phyloP scores from a whole-genome alignment of 2,888 invertebrate species.

The Napeogenes sylphis region DNA sequence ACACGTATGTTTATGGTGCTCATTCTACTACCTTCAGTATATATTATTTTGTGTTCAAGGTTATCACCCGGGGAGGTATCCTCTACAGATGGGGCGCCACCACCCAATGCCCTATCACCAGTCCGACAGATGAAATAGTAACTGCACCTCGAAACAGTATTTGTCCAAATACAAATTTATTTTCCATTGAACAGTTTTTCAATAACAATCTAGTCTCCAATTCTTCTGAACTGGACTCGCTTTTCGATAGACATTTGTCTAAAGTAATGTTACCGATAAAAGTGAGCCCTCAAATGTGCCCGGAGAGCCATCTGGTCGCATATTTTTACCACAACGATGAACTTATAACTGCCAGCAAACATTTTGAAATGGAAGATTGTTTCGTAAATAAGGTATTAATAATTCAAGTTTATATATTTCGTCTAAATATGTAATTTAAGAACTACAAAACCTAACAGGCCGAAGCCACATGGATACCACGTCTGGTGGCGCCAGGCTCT shows the following conservation, averaged over 20 bases:
- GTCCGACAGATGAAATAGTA: constrained; percentile 44
- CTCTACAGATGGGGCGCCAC: constrained; percentile 72
- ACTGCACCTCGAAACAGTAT: constrained; percentile 46
- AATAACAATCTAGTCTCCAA: constrained; percentile 19
- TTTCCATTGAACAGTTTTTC: constrained; percentile 16
- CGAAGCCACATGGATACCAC: constrained; percentile 53
- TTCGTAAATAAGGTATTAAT: constrained; percentile 75
- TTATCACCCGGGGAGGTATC: constrained; percentile 66
- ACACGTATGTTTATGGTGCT: too few species aligned
- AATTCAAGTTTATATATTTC: neutral
- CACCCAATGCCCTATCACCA: constrained; percentile 62
- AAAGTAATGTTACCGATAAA: constrained; percentile 64
- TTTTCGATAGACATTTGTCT: constrained; percentile 51
- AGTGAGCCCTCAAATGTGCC: constrained; percentile 72
- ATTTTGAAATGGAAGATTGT: constrained; percentile 75
- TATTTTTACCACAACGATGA: constrained; percentile 78
- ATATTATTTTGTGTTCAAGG: constrained; percentile 41
- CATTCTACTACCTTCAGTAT: neutral
- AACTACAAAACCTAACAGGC: constrained; percentile 43
- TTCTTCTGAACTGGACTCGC: constrained; percentile 39
- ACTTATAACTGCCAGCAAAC: constrained; percentile 75
- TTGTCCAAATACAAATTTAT: constrained; percentile 37
- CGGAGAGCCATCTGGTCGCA: constrained; percentile 71
- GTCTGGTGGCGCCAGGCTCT: constrained; percentile 55
- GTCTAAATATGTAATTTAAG: neutral